Percentiles rank a stretch among this genome's conserved stretches.
These are phyloP conservation scores for Neogale vison DNA, from an alignment of 2,113 vertebrate species.

Conservation along the genomic window DNA sequence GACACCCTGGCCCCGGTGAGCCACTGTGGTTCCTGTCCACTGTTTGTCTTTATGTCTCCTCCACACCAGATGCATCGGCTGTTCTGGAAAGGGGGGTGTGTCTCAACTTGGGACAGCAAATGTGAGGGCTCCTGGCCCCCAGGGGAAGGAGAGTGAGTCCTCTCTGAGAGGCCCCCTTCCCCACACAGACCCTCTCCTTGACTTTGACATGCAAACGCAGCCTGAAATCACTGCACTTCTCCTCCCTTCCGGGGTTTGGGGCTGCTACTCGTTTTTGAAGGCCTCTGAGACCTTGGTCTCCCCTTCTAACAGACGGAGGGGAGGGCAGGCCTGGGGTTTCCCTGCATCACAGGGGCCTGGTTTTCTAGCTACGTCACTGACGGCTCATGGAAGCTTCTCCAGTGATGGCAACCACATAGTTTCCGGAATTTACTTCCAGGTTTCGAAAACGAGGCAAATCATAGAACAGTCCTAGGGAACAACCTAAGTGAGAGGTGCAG, in stretches of 20 bases:
- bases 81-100: not conserved
- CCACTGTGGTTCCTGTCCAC: not conserved
- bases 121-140: fast-evolving
- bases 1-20: fast-evolving
- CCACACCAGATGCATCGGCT: not conserved
- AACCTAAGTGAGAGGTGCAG: fast-evolving
- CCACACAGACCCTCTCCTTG: not conserved
- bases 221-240: not conserved
- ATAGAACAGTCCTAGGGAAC: fast-evolving
- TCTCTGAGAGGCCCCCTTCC: not conserved
- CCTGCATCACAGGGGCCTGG: fast-evolving
- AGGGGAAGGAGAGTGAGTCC: not conserved
- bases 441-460: not conserved
- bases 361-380: not conserved
- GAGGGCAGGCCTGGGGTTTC: not conserved
- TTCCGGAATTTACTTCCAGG: not conserved
- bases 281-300: not conserved
- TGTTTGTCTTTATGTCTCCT: not conserved
- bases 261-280: fast-evolving
- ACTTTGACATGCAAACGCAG: not conserved
- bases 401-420: not conserved
- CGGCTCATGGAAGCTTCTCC: fast-evolving
- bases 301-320: not conserved
- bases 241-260: fast-evolving
- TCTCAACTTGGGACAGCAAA: not conserved